Percentiles rank a stretch among this genome's conserved stretches.
phyloP scores from a whole-genome alignment of 2,888 invertebrate genomes.

The Shargacucullia verbasci region DNA sequence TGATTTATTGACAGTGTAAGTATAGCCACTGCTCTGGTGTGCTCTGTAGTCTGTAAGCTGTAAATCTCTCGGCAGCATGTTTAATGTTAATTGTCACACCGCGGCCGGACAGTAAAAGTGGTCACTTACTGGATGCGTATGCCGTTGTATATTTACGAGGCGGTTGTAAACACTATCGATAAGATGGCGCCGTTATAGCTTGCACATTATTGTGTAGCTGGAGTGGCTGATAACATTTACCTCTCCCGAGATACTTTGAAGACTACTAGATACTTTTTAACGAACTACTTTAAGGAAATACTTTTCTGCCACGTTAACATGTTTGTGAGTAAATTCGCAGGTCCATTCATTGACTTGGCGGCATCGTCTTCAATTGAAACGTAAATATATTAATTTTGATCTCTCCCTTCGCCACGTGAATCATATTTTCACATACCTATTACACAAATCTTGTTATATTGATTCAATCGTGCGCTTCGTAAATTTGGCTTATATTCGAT shows the following conservation, averaged over 20 bases:
- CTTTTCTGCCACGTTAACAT: no score
- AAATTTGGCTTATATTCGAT: no score
- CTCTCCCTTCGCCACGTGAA: not conserved
- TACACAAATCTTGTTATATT: not conserved
- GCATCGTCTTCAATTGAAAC: not conserved
- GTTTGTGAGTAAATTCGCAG: not conserved
- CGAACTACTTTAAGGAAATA: no score
- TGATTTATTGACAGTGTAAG: constrained; percentile 20
- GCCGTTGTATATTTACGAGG: constrained; percentile 10
- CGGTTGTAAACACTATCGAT: constrained; percentile 14
- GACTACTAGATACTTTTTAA: no score
- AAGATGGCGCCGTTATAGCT: constrained; percentile 1
- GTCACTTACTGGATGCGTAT: constrained; percentile 7
- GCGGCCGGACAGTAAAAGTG: constrained; percentile 21
- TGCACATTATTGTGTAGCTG: not conserved
- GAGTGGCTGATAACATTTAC: not conserved
- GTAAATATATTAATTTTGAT: no score
- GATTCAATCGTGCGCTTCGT: no score
- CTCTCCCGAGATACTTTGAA: not conserved
- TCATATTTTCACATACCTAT: not conserved
- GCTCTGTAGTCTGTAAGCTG: constrained; percentile 1
- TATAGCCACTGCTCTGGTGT: not conserved
- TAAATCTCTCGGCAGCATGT: constrained; percentile 22
- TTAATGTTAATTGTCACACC: constrained; percentile 18
- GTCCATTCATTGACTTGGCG: no score